These are phyloP conservation scores for Solenopsis invicta DNA, from an alignment of 1,140 invertebrate species.

Conservation along the genomic window DNA sequence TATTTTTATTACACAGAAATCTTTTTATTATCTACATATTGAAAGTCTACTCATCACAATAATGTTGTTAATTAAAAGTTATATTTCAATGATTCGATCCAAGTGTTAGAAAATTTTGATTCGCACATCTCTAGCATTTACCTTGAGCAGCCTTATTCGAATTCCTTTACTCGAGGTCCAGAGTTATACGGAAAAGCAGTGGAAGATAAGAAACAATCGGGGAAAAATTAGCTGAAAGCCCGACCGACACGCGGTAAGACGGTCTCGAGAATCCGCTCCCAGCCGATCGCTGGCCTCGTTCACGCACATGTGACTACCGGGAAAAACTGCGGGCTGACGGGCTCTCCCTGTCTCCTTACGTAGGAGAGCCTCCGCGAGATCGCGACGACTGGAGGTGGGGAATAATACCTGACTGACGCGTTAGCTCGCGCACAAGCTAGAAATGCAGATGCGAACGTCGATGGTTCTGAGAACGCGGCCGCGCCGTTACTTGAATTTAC, in stretches of 20 bases:
- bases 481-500: background rate
- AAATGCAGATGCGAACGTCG: conserved; percentile 3
- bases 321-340: background rate
- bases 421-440: background rate
- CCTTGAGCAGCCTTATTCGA: background rate
- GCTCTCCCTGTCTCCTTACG: background rate
- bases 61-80: no score
- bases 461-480: conserved; percentile 13
- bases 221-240: background rate
- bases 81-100: no score
- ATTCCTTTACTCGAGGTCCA: background rate
- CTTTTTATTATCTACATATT: no score
- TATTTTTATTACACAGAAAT: no score
- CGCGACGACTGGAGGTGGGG: background rate
- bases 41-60: no score
- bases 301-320: conserved; percentile 4
- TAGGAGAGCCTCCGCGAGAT: conserved; percentile 5
- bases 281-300: conserved; percentile 25
- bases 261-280: background rate
- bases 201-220: background rate
- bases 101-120: no score
- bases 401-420: background rate
- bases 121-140: background rate
- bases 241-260: background rate
- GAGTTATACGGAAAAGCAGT: background rate